These are phyloP conservation scores for Labroides dimidiatus DNA, from an alignment of 2,797 vertebrate genomes.

Conservation along the genomic window DNA sequence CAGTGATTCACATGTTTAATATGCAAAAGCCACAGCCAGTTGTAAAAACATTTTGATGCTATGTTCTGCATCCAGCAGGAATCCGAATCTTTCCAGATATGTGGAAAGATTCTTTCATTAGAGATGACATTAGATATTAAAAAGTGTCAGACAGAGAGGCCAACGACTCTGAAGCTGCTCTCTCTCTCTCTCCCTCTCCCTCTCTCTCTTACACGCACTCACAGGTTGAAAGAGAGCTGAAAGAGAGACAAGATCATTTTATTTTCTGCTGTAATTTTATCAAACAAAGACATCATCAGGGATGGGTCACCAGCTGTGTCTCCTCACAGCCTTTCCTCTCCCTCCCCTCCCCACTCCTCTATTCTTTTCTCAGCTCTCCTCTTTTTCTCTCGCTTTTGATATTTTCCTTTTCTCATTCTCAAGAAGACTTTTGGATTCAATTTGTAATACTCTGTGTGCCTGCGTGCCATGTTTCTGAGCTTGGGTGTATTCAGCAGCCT, in stretches of 20 bases:
- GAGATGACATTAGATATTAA: constrained; percentile 8
- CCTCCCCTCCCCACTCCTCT: neutral
- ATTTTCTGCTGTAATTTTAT: constrained; percentile 68
- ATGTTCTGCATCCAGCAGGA: constrained; percentile 15
- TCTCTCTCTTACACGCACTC: neutral
- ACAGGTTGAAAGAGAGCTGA: constrained; percentile 1
- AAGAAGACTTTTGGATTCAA: constrained; percentile 75
- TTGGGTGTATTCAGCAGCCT: constrained; percentile 64
- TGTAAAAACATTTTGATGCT: constrained; percentile 31
- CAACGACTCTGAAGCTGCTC: constrained; percentile 1
- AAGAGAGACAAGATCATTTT: constrained; percentile 50
- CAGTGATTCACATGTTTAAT: constrained; percentile 44
- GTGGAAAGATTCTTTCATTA: constrained; percentile 18
- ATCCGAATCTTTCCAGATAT: neutral
- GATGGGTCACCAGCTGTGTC: constrained; percentile 54
- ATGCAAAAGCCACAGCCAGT: constrained; percentile 40
- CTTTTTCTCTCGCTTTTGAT: constrained; percentile 31
- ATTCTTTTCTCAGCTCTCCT: constrained; percentile 3
- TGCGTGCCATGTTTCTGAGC: constrained; percentile 47
- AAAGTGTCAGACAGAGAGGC: constrained; percentile 18
- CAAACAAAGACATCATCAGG: constrained; percentile 58
- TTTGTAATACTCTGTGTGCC: constrained; percentile 65
- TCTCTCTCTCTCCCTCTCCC: neutral
- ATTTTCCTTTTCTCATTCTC: constrained; percentile 28
- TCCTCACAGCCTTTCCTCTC: constrained; percentile 3